Evolutionary conservation across 37 sponge, comb jelly and placozoan species (phyloP).

Genomic region (Agelas oroides): DNA sequence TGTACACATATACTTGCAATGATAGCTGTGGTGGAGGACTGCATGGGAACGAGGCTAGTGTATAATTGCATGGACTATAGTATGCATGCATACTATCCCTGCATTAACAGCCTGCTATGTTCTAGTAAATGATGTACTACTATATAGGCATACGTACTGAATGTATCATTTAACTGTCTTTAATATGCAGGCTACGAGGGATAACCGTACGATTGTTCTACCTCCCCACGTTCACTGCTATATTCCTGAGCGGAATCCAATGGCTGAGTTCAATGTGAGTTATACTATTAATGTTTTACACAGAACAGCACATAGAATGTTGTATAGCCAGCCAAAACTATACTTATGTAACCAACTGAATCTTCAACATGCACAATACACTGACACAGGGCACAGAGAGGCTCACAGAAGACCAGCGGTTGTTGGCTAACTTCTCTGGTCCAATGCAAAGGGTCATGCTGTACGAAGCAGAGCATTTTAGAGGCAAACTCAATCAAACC

Average conservation of each 20-base stretch:
- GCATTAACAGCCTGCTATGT: background rate
- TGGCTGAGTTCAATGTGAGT: too few relatives aligned
- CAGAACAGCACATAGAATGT: too few relatives aligned
- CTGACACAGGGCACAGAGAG: background rate
- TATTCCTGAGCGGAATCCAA: constrained; percentile 12
- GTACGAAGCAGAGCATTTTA: background rate
- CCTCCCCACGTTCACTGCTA: constrained; percentile 41
- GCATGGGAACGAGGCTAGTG: too few relatives aligned
- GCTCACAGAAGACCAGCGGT: constrained; percentile 3
- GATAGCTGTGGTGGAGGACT: too few relatives aligned
- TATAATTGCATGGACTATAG: too few relatives aligned
- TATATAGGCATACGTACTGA: background rate
- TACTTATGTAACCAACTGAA: too few relatives aligned
- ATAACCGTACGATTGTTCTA: background rate
- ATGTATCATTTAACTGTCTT: too few relatives aligned
- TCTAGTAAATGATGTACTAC: background rate
- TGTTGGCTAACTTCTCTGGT: background rate
- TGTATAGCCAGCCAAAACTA: too few relatives aligned
- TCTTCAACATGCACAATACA: too few relatives aligned
- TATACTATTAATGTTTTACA: too few relatives aligned
- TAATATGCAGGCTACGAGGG: background rate
- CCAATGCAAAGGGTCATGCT: background rate
- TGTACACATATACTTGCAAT: too few relatives aligned
- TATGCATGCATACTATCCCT: too few relatives aligned
- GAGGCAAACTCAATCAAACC: background rate